These are phyloP conservation scores for Xiphophorus hellerii DNA, from an alignment of 2,113 vertebrate species.

Conservation along the genomic window DNA sequence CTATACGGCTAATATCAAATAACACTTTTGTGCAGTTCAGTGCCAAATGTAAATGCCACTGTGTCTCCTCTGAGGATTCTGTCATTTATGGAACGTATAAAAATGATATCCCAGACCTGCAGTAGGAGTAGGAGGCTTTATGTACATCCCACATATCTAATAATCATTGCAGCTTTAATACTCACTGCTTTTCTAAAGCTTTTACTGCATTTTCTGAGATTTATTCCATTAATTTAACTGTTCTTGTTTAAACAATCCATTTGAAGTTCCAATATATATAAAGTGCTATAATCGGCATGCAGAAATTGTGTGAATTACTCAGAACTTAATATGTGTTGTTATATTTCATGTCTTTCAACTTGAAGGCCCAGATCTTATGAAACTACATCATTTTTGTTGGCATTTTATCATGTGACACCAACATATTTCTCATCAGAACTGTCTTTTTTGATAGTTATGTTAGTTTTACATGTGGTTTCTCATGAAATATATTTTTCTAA, in stretches of 20 bases:
- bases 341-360: no score
- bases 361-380: no score
- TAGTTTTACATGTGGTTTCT: no score
- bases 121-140: neutral
- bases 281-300: no score
- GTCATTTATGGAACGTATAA: neutral
- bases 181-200: neutral
- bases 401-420: no score
- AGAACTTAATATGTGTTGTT: no score
- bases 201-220: neutral
- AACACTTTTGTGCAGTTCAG: slow-evolving; percentile 2
- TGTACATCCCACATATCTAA: neutral
- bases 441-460: no score
- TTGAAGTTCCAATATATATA: no score
- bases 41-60: neutral
- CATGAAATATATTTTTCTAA: no score
- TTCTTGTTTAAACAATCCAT: neutral
- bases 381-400: no score
- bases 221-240: neutral
- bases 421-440: no score
- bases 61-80: neutral
- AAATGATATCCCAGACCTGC: neutral
- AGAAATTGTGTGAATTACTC: no score
- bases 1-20: neutral
- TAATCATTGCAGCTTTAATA: neutral